Evolutionary conservation across 1,140 invertebrate genomes (phyloP).

Genomic region (Carposina sasakii): DNA sequence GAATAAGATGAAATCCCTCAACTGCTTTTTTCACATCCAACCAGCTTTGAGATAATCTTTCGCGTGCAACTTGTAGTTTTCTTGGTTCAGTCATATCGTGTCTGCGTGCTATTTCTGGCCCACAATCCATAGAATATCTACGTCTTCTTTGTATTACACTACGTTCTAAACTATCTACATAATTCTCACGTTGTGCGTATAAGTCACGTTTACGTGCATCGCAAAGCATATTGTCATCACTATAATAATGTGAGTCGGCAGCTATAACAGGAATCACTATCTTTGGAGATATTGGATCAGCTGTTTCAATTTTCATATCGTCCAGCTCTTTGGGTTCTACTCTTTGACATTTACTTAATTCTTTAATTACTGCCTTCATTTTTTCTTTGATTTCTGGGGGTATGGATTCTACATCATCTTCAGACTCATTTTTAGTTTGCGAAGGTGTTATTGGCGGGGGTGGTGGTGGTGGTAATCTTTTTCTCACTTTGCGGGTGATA

Average conservation of each 20-base stretch:
- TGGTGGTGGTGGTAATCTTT: constrained; percentile 64
- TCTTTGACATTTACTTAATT: constrained; percentile 64
- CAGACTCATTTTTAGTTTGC: constrained; percentile 17
- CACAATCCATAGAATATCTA: constrained; percentile 57
- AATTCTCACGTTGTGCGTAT: constrained; percentile 25
- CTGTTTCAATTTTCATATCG: constrained; percentile 28
- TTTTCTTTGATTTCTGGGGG: constrained; percentile 71
- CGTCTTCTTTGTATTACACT: constrained; percentile 52
- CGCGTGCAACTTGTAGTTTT: constrained; percentile 26
- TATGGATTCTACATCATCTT: constrained; percentile 40
- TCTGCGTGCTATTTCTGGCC: constrained; percentile 38
- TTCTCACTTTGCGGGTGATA: constrained; percentile 47
- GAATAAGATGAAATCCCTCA: constrained; percentile 17
- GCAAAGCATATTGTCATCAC: constrained; percentile 41
- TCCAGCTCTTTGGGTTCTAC: constrained; percentile 47
- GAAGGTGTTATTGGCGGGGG: constrained; percentile 43
- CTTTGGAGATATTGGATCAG: constrained; percentile 42
- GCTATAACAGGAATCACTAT: constrained; percentile 61
- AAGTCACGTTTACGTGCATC: constrained; percentile 32
- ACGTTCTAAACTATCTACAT: constrained; percentile 81
- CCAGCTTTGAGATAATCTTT: constrained; percentile 53
- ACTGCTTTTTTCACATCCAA: constrained; percentile 48
- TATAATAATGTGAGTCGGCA: constrained; percentile 50
- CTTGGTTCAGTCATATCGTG: constrained; percentile 21
- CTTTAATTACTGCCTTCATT: constrained; percentile 74